Conservation (phyloP, 2,888 invertebrate species). For the Anoplius nigerrimus region DNA sequence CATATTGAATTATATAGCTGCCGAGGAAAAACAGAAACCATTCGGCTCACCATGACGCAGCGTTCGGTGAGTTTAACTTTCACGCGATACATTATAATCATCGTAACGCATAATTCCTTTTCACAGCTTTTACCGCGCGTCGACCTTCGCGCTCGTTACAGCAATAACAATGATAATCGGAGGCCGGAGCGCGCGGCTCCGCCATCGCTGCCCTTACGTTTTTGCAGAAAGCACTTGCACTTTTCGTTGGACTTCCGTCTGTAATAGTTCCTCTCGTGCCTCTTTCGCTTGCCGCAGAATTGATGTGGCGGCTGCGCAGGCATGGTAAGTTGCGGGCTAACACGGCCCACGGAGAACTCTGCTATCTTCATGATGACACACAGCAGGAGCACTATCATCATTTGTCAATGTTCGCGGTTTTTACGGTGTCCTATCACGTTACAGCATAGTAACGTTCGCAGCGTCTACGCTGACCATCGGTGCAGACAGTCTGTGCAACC, state of each 20-base stretch:
- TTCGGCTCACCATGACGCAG: too few species aligned
- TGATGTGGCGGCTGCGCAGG: conserved; percentile 59
- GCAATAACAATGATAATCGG: too few species aligned
- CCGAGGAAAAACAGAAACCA: too few species aligned
- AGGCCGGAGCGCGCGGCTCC: neutral
- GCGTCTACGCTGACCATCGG: neutral
- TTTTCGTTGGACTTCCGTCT: conserved; percentile 54
- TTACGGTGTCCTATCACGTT: conserved; percentile 38
- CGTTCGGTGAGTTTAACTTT: too few species aligned
- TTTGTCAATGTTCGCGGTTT: conserved; percentile 60
- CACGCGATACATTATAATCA: too few species aligned
- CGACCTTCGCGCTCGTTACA: too few species aligned
- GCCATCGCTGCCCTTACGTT: conserved; percentile 61
- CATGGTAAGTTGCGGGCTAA: conserved; percentile 56
- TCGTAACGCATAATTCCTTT: too few species aligned
- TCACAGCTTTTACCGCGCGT: too few species aligned
- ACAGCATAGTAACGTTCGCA: conserved; percentile 60
- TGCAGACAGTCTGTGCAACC: neutral
- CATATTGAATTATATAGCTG: too few species aligned
- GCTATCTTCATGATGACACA: conserved; percentile 81
- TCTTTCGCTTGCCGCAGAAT: conserved; percentile 62
- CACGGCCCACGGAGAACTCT: conserved; percentile 76
- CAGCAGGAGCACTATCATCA: conserved; percentile 78
- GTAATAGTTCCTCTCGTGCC: conserved; percentile 52
- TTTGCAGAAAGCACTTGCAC: conserved; percentile 57